Conservation (phyloP, 2,797 vertebrate species). For the Parambassis ranga region DNA sequence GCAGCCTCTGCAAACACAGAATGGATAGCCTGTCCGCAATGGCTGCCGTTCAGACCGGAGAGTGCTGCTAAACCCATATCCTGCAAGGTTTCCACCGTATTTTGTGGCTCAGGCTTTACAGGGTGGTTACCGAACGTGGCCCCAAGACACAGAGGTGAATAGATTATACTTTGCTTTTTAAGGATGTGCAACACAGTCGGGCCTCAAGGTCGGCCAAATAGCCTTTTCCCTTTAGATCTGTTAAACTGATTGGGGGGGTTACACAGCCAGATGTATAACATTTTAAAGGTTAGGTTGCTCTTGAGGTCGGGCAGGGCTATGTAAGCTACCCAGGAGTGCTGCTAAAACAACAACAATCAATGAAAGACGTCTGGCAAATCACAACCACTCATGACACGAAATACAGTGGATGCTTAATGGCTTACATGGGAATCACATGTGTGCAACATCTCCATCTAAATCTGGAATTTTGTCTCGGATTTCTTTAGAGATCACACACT, state of each 20-base stretch:
- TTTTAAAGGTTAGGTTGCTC: conserved; percentile 49
- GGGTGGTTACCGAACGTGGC: conserved; percentile 37
- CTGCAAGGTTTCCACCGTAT: conserved; percentile 25
- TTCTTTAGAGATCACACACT: too few relatives aligned
- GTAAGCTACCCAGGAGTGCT: conserved; percentile 28
- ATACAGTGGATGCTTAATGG: conserved; percentile 13
- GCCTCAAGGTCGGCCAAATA: conserved; percentile 30
- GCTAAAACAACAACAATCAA: conserved; percentile 20
- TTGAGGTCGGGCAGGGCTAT: conserved; percentile 16
- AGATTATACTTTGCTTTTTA: conserved; percentile 38
- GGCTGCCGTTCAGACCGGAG: conserved; percentile 44
- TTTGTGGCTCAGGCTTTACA: conserved; percentile 32
- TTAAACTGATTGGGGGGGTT: conserved; percentile 35
- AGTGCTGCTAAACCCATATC: conserved; percentile 44
- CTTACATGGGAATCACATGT: too few relatives aligned
- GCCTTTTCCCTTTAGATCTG: conserved; percentile 15
- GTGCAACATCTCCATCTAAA: too few relatives aligned
- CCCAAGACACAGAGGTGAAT: conserved; percentile 32
- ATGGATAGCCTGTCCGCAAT: conserved; percentile 50
- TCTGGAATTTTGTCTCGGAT: too few relatives aligned
- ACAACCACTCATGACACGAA: conserved; percentile 2
- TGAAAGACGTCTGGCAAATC: conserved; percentile 32
- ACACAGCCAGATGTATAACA: conserved; percentile 21
- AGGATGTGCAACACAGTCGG: conserved; percentile 30
- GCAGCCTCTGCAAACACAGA: conserved; percentile 33